A percentile compares a stretch with the other conserved stretches of the same genome.
Evolutionary conservation across 2,797 vertebrate genomes (phyloP).

Genomic region (Erpetoichthys calabaricus): DNA sequence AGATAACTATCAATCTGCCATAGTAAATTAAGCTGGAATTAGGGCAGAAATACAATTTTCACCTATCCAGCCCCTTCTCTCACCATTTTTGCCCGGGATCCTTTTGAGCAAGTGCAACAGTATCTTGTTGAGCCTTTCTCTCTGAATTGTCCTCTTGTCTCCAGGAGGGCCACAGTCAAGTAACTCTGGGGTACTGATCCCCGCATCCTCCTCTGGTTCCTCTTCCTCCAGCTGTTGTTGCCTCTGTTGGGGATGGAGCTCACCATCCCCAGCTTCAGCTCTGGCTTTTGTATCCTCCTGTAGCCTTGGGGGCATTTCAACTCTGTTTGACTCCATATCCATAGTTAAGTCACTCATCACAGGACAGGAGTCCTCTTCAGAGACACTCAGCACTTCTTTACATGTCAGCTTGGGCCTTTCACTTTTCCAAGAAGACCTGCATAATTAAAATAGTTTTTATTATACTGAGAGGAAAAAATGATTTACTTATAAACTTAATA

Average conservation of each 20-base stretch:
- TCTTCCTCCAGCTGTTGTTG: constrained; percentile 36
- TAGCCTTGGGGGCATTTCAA: constrained; percentile 36
- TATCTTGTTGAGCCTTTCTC: constrained; percentile 86
- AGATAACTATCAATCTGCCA: too few species aligned
- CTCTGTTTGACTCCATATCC: constrained; percentile 33
- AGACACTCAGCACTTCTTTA: constrained; percentile 38
- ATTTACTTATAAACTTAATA: too few species aligned
- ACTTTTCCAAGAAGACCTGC: constrained; percentile 83
- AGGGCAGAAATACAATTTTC: constrained; percentile 5
- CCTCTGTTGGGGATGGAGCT: constrained; percentile 19
- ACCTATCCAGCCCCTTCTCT: constrained; percentile 35
- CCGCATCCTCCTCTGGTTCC: constrained; percentile 33
- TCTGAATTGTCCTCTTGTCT: constrained; percentile 65
- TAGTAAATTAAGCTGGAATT: too few species aligned
- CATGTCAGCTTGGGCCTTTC: constrained; percentile 67
- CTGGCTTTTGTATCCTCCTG: constrained; percentile 44
- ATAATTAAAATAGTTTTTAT: neutral
- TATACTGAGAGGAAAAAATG: neutral
- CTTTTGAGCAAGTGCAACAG: constrained; percentile 79
- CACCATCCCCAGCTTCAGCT: constrained; percentile 39
- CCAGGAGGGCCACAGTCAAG: constrained; percentile 39
- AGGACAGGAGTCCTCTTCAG: constrained; percentile 52
- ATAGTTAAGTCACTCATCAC: constrained; percentile 51
- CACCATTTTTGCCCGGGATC: constrained; percentile 87
- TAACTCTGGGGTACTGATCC: constrained; percentile 22